Percentiles rank a stretch among this genome's conserved stretches.
Evolutionary conservation across 2,888 invertebrate genomes (phyloP).

Genomic region (Drosophila sordidula): DNA sequence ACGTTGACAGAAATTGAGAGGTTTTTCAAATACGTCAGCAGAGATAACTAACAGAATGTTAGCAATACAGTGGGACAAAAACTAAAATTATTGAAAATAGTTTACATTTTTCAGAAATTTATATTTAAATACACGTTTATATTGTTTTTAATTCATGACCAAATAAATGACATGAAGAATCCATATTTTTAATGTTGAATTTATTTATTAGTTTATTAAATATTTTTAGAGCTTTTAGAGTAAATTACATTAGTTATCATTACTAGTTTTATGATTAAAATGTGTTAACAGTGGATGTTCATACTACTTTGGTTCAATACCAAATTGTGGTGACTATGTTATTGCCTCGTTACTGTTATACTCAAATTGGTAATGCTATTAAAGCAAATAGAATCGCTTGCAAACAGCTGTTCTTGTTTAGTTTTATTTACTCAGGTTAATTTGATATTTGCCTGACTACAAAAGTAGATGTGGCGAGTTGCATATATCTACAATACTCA

Average conservation of each 20-base stretch:
- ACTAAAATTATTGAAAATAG: not conserved
- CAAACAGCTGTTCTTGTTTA: conserved; percentile 54
- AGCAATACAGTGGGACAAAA: conserved; percentile 4
- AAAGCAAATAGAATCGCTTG: not conserved
- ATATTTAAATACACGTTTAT: too few species aligned
- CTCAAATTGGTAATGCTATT: conserved; percentile 45
- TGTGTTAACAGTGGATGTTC: too few species aligned
- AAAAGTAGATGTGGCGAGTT: not conserved
- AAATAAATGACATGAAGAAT: not conserved
- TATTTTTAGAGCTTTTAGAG: too few species aligned
- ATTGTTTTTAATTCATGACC: too few species aligned
- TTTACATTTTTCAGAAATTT: too few species aligned
- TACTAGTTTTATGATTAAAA: too few species aligned
- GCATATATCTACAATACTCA: not conserved
- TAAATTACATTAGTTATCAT: too few species aligned
- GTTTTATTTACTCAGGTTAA: conserved; percentile 7
- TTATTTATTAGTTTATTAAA: too few species aligned
- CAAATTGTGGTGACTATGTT: not conserved
- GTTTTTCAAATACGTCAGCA: not conserved
- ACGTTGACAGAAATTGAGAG: conserved; percentile 11
- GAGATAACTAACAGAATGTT: conserved; percentile 19
- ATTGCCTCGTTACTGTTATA: conserved; percentile 3
- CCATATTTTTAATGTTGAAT: too few species aligned
- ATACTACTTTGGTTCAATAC: too few species aligned
- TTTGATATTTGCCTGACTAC: not conserved